Evolutionary conservation across 1,140 invertebrate genomes (phyloP).

Genomic region (Andricus grossulariae): DNA sequence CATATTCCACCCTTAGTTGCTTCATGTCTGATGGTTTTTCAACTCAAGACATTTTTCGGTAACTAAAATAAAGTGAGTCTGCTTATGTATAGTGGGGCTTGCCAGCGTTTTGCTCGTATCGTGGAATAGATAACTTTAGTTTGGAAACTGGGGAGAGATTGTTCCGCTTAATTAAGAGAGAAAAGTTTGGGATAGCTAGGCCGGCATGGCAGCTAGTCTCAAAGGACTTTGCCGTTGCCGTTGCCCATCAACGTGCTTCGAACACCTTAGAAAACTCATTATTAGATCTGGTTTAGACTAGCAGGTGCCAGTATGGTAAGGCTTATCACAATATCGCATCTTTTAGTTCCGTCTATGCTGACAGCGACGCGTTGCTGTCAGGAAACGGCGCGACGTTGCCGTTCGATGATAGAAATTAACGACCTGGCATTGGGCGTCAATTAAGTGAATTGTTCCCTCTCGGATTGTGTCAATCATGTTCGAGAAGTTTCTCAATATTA

Average conservation of each 20-base stretch:
- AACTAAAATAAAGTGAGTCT: background rate
- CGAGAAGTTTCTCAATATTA: no score
- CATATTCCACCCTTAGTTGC: no score
- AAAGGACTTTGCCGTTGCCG: conserved; percentile 54
- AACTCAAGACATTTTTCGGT: background rate
- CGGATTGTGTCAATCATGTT: no score
- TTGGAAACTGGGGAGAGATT: conserved; percentile 50
- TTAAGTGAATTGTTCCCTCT: no score
- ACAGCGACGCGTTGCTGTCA: no score
- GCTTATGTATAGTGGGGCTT: conserved; percentile 10
- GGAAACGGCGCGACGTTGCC: no score
- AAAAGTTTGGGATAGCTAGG: conserved; percentile 54
- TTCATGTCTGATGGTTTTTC: no score
- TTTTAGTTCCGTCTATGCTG: background rate
- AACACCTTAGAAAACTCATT: conserved; percentile 49
- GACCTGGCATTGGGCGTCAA: no score
- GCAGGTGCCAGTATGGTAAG: background rate
- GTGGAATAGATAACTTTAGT: conserved; percentile 42
- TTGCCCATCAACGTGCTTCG: conserved; percentile 36
- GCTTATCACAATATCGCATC: background rate
- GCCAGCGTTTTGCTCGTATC: conserved; percentile 38
- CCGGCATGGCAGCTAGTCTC: conserved; percentile 58
- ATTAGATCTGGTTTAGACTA: conserved; percentile 29
- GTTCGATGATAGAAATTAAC: no score
- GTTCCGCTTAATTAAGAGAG: conserved; percentile 57